These are phyloP conservation scores for Apostichopus californicus DNA, from an alignment of 35 echinoderm and acorn worm species.

Conservation along the genomic window DNA sequence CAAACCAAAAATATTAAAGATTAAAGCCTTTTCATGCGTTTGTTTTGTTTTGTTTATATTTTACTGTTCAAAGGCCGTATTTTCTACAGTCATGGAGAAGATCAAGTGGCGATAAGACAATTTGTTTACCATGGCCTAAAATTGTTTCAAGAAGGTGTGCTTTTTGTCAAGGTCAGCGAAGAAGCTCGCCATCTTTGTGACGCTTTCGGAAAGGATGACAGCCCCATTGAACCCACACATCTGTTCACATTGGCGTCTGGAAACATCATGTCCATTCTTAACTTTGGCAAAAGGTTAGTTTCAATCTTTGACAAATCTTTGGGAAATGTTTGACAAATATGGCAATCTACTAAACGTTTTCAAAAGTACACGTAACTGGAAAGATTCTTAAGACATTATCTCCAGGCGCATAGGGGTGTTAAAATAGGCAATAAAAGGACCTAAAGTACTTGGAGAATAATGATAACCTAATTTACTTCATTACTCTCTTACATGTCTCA, in stretches of 20 bases:
- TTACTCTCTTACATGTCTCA: too few relatives aligned
- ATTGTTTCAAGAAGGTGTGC: not conserved
- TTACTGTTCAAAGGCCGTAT: not conserved
- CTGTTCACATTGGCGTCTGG: not conserved
- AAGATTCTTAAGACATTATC: too few relatives aligned
- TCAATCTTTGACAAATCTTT: too few relatives aligned
- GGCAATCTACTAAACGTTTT: too few relatives aligned
- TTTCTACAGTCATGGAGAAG: conserved; percentile 25
- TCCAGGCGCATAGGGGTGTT: too few relatives aligned
- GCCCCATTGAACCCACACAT: not conserved
- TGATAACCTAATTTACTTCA: too few relatives aligned
- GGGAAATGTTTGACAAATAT: too few relatives aligned
- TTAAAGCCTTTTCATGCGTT: too few relatives aligned
- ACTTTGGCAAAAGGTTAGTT: conserved; percentile 31
- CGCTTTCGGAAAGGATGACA: not conserved
- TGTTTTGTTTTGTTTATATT: not conserved
- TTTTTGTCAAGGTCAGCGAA: conserved; percentile 13
- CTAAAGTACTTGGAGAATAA: too few relatives aligned
- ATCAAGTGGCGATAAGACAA: not conserved
- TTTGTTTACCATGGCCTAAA: conserved; percentile 7
- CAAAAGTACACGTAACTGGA: too few relatives aligned
- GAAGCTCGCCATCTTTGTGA: conserved; percentile 24
- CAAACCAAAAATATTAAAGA: too few relatives aligned
- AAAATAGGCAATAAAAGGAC: too few relatives aligned
- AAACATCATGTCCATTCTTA: conserved; percentile 34